Evolutionary conservation across 92 coral and sea anemone genomes (phyloP).

Genomic region (Meandrina meandrites): DNA sequence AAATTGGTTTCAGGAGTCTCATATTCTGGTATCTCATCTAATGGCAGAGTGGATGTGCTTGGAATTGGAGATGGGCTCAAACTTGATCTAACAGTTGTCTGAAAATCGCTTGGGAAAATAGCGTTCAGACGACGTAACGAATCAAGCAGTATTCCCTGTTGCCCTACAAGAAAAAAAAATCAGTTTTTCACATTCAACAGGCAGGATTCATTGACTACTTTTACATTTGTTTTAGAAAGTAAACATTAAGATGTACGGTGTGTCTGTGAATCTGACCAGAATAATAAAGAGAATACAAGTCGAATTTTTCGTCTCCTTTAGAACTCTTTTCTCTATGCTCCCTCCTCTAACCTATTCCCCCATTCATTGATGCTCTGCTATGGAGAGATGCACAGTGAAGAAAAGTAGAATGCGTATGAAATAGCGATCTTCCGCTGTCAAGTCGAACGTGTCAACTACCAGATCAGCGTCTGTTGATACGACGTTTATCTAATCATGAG

Average conservation of each 20-base stretch:
- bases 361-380: no score
- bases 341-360: no score
- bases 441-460: no score
- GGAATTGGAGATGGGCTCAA: constrained; percentile 11
- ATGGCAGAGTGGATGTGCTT: not conserved
- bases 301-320: not conserved
- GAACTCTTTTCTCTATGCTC: not conserved
- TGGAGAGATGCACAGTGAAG: no score
- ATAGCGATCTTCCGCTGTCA: no score
- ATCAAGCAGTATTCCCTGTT: not conserved
- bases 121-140: not conserved
- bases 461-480: not conserved
- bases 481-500: no score
- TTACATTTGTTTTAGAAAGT: not conserved
- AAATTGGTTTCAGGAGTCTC: constrained; percentile 14
- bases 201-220: not conserved
- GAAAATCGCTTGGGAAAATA: constrained; percentile 11
- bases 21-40: not conserved
- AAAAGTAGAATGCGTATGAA: no score
- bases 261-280: not conserved
- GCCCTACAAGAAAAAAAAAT: not conserved
- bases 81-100: not conserved
- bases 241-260: not conserved
- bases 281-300: not conserved
- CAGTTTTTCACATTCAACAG: not conserved